phyloP scores from a whole-genome alignment of 2,888 invertebrate genomes.

The Leptopilina myrica region DNA sequence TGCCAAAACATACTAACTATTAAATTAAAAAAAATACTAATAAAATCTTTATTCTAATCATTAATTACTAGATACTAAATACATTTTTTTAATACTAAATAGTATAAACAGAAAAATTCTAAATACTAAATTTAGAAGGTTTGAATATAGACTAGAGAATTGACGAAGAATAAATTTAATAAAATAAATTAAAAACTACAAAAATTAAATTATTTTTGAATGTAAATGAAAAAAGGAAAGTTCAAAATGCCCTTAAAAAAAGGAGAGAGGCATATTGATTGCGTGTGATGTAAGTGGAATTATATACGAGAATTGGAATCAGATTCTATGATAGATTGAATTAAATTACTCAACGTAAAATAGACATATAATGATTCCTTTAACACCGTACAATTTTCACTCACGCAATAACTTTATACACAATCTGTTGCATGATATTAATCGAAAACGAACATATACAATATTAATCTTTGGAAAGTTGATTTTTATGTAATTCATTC shows the following conservation, averaged over 20 bases:
- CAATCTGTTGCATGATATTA: neutral
- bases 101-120: too few relatives aligned
- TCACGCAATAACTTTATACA: constrained; percentile 49
- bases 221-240: too few relatives aligned
- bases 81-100: too few relatives aligned
- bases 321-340: constrained; percentile 32
- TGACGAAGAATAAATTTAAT: too few relatives aligned
- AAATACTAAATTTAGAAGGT: too few relatives aligned
- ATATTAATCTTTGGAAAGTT: neutral
- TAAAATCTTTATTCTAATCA: too few relatives aligned
- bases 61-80: too few relatives aligned
- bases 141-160: too few relatives aligned
- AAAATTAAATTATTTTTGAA: too few relatives aligned
- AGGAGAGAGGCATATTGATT: neutral
- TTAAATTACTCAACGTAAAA: constrained; percentile 46
- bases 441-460: neutral
- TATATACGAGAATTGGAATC: constrained; percentile 10
- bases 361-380: constrained; percentile 54
- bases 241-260: neutral
- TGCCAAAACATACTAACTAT: too few relatives aligned
- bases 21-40: too few relatives aligned
- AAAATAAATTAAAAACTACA: too few relatives aligned
- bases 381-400: constrained; percentile 53
- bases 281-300: neutral
- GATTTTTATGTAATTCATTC: neutral